Evolutionary conservation across 2,888 invertebrate genomes (phyloP).

Genomic region (Drosophila eohydei): DNA sequence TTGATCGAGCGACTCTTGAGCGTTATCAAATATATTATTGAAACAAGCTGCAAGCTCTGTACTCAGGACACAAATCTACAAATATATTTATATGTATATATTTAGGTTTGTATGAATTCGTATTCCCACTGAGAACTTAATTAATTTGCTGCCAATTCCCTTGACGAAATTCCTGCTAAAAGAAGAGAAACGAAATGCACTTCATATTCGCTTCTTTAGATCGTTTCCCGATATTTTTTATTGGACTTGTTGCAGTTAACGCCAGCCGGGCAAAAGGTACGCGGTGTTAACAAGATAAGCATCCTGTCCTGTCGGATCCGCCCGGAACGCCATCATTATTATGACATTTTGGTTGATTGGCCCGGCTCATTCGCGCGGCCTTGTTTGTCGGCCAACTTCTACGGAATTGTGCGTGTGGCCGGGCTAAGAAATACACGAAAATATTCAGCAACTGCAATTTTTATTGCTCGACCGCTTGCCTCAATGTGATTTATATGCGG

Average conservation of each 20-base stretch:
- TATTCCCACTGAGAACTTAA: not conserved
- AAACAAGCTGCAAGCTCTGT: constrained; percentile 10
- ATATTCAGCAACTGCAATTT: constrained; percentile 64
- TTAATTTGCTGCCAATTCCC: not conserved
- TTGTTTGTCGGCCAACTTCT: constrained; percentile 63
- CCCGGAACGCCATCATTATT: constrained; percentile 81
- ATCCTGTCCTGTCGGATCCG: constrained; percentile 66
- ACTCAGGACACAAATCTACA: not conserved
- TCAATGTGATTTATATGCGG: constrained; percentile 65
- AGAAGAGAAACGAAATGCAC: constrained; percentile 31
- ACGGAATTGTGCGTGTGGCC: constrained; percentile 78
- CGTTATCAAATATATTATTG: constrained; percentile 35
- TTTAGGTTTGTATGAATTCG: not conserved
- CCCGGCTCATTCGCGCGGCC: constrained; percentile 50
- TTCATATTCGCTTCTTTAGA: constrained; percentile 65
- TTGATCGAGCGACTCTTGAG: constrained; percentile 53
- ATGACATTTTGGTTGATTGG: constrained; percentile 80
- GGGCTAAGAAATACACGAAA: constrained; percentile 14
- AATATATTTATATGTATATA: not conserved
- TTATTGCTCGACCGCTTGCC: constrained; percentile 58
- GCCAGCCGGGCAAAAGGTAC: constrained; percentile 29
- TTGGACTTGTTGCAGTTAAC: constrained; percentile 25
- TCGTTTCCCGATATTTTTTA: constrained; percentile 20
- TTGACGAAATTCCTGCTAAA: constrained; percentile 51
- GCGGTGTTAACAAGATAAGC: constrained; percentile 74